phyloP scores from a whole-genome alignment of 2,888 invertebrate genomes.

The Liodrosophila aerea region DNA sequence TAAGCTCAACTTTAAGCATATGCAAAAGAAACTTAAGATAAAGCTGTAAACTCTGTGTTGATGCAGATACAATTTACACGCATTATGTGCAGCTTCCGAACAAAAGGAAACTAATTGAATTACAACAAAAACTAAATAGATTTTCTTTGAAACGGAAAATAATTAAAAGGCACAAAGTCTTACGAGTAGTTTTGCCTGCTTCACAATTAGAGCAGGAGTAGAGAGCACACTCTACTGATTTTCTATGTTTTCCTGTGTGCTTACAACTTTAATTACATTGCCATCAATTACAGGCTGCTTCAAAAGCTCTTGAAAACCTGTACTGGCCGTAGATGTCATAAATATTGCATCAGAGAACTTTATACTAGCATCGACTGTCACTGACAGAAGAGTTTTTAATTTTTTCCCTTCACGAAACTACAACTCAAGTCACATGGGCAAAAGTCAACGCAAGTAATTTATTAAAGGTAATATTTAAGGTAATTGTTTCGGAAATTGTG shows the following conservation, averaged over 20 bases:
- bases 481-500: too few relatives aligned
- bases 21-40: conserved; percentile 3
- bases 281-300: conserved; percentile 50
- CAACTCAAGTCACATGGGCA: too few relatives aligned
- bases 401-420: too few relatives aligned
- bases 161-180: conserved; percentile 5
- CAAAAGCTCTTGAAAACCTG: conserved; percentile 22
- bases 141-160: neutral
- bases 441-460: too few relatives aligned
- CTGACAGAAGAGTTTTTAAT: too few relatives aligned
- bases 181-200: conserved; percentile 3
- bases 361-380: conserved; percentile 30
- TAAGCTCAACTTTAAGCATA: too few relatives aligned
- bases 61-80: conserved; percentile 56
- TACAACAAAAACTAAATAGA: too few relatives aligned
- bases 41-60: neutral
- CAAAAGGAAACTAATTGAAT: too few relatives aligned
- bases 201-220: neutral
- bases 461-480: too few relatives aligned
- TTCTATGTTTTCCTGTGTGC: conserved; percentile 44
- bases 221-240: conserved; percentile 13
- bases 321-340: conserved; percentile 42
- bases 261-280: conserved; percentile 59
- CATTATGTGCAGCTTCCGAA: conserved; percentile 38
- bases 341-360: conserved; percentile 23